Percentiles rank a stretch among this genome's conserved stretches.
Conservation (phyloP, 2,888 invertebrate species). For the Caenorhabditis zanzibari region DNA sequence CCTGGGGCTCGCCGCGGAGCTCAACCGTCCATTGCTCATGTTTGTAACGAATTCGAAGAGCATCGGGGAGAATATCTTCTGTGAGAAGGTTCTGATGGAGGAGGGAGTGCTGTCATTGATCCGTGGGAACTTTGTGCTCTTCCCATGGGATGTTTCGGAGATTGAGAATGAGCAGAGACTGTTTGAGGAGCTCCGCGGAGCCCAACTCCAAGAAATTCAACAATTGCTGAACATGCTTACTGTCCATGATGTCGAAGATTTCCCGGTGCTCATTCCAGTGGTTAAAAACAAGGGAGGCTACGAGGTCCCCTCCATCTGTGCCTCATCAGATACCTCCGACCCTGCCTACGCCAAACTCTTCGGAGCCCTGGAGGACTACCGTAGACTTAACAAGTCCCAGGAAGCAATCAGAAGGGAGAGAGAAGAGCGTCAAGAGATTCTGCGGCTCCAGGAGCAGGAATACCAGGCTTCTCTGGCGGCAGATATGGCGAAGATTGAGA, state of each 20-base stretch:
- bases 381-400: conserved; percentile 50
- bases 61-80: conserved; percentile 94
- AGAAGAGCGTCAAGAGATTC: conserved; percentile 68
- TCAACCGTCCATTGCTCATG: conserved; percentile 94
- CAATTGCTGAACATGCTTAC: too few species aligned
- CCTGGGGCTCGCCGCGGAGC: conserved; percentile 42
- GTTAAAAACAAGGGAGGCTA: conserved; percentile 63
- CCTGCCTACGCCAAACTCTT: background rate
- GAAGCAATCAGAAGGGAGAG: conserved; percentile 48
- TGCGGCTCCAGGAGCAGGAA: conserved; percentile 77
- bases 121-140: conserved; percentile 92
- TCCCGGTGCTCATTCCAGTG: conserved; percentile 76
- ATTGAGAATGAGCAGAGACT: conserved; percentile 83
- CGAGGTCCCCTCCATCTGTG: conserved; percentile 14
- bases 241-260: conserved; percentile 59
- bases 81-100: conserved; percentile 87
- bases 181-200: conserved; percentile 34
- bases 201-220: too few species aligned
- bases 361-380: background rate
- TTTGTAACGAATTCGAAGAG: conserved; percentile 97
- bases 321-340: background rate
- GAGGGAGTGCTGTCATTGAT: conserved; percentile 93
- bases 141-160: conserved; percentile 97
- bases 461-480: conserved; percentile 75
- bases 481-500: conserved; percentile 75